Evolutionary conservation across 2,888 invertebrate genomes (phyloP).

Genomic region (Caenorhabditis japonica): DNA sequence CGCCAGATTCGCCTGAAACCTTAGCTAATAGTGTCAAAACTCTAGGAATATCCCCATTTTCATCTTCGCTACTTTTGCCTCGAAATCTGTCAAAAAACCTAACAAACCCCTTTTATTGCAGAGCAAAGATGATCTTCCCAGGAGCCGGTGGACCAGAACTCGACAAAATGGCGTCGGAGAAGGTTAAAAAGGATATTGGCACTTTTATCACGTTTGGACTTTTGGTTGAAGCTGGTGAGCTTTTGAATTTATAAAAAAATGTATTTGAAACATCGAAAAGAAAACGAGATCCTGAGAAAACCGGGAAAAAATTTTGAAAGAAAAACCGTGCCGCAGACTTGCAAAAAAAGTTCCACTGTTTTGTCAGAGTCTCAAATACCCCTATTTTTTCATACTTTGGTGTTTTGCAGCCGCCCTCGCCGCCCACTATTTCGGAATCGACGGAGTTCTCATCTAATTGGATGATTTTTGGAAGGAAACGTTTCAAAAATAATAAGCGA

Average conservation of each 20-base stretch:
- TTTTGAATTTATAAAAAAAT: not conserved
- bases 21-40: too few species aligned
- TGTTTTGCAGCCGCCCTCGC: conserved; percentile 47
- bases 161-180: conserved; percentile 52
- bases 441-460: conserved; percentile 43
- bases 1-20: too few species aligned
- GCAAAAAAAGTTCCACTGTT: too few species aligned
- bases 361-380: too few species aligned
- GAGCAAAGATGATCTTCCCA: conserved; percentile 52
- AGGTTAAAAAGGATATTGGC: conserved; percentile 49
- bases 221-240: conserved; percentile 50
- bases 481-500: not conserved
- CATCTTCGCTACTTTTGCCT: too few species aligned
- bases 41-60: too few species aligned
- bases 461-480: too few species aligned
- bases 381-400: conserved; percentile 1
- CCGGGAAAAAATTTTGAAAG: conserved; percentile 1
- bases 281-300: too few species aligned
- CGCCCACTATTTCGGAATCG: conserved; percentile 54
- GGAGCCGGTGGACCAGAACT: conserved; percentile 56
- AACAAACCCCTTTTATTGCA: too few species aligned
- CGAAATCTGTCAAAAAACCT: too few species aligned
- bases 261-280: too few species aligned
- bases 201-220: conserved; percentile 53
- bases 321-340: not conserved